phyloP scores from a whole-genome alignment of 92 coral and sea anemone genomes.

The Phenganax stokvisi region DNA sequence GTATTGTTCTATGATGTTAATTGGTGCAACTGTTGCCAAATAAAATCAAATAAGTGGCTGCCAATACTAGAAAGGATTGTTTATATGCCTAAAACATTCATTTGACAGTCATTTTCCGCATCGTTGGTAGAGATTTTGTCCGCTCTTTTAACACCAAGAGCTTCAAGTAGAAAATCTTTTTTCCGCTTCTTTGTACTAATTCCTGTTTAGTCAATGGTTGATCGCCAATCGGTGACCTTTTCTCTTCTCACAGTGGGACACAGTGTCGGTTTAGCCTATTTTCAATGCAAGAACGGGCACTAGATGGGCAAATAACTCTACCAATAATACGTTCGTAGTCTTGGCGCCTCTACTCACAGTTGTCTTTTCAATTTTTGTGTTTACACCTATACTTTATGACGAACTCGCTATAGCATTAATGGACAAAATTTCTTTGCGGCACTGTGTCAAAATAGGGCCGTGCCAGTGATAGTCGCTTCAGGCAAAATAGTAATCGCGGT shows the following conservation, averaged over 20 bases:
- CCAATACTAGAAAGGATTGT: not conserved
- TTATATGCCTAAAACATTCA: not conserved
- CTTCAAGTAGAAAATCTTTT: not conserved
- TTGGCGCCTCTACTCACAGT: no score
- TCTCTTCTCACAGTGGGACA: conserved; percentile 1
- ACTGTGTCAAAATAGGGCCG: no score
- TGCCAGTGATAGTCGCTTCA: no score
- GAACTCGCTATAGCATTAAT: no score
- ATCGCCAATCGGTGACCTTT: not conserved
- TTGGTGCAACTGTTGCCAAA: not conserved
- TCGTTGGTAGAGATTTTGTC: not conserved
- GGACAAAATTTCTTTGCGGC: no score
- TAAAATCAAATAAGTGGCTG: not conserved
- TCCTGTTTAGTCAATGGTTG: not conserved
- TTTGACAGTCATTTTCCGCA: not conserved
- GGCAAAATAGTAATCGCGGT: no score
- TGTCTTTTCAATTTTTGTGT: no score
- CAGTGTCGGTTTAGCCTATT: not conserved
- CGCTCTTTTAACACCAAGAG: not conserved
- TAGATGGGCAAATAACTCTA: no score
- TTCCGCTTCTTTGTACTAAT: not conserved
- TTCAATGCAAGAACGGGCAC: not conserved
- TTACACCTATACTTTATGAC: no score
- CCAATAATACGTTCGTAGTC: no score
- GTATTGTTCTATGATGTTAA: conserved; percentile 2